Conservation (phyloP, 2,113 vertebrate species). For the Hystrix cristata region DNA sequence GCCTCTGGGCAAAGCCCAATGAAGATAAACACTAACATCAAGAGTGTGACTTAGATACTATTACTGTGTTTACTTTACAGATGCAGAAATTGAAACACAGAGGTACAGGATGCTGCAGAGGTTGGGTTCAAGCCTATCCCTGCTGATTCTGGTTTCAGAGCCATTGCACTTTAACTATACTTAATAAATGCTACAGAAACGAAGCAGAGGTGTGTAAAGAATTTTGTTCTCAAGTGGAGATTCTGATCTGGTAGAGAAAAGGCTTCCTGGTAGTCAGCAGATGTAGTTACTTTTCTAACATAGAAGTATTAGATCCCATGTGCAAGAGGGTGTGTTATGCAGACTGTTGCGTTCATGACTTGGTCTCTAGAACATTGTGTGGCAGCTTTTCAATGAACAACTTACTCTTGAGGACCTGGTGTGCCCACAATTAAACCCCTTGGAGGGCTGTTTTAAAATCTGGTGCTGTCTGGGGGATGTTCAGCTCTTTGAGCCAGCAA, state of each 20-base stretch:
- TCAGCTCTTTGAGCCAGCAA: neutral
- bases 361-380: neutral
- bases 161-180: neutral
- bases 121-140: neutral
- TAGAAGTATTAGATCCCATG: neutral
- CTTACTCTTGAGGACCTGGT: neutral
- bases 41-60: neutral
- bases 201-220: neutral
- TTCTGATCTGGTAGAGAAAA: neutral
- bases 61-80: neutral
- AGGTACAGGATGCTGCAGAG: neutral
- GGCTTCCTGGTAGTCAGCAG: neutral
- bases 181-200: neutral
- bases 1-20: neutral
- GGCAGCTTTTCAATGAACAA: neutral
- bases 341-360: neutral
- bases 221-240: neutral
- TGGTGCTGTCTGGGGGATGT: neutral
- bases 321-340: neutral
- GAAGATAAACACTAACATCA: neutral
- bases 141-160: neutral
- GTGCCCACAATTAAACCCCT: slow-evolving; percentile 4
- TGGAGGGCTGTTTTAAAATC: slow-evolving; percentile 39
- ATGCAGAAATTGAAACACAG: neutral
- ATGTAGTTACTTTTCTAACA: slow-evolving; percentile 15